Base-by-base conservation (phyloP, 2,113 vertebrate genomes). In the Antennarius striatus region DNA sequence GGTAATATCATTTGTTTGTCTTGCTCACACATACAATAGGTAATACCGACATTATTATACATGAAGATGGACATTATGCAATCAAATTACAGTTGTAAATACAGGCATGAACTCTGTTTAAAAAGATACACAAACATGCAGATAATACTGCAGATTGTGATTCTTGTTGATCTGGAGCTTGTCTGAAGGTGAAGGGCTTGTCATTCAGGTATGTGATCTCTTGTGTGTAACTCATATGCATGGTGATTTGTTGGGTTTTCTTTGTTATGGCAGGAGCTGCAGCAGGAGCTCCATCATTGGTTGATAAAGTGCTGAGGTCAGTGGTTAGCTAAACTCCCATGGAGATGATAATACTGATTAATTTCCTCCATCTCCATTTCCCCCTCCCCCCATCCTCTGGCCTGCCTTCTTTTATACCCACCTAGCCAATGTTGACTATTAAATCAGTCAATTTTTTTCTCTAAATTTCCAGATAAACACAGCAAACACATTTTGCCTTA, bases 321-420 rank as follows among this genome's bases (percentile, higher is more conserved):
- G 58, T 86, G 85, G 83, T 91, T 87, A 85, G 87, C 83, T 82
- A 75, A 86, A 86, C 73, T 82, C 75, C 79, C 77, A 67, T 74
- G 56, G 74, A 91, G 87, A 91, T 88, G 85, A 90, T 83, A 84
- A 50, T 57, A 71, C 88, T 90, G 91, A 93, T 93, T 92, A 90
- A 93, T 92, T 91, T 89, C 73, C 89, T 82, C 83, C 86, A 71
- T 71, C 86, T 86, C 82, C 81, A 81, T 77, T 73, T 75, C 73
- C 64, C 68, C 68, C 63, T 70, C 47, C 63, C 65, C 52, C 72
- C 56, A 76, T 74, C 65, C 55, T 62, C 59, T 66, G 58, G 79
- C 66, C 73, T 42, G 40, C 70, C 79, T 69, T 62, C 32, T 62
- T n/a, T 54, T 75, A 7, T 40, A 9, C 54, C 51, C 86, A 59